phyloP scores from a whole-genome alignment of 2,888 invertebrate species.

The Arrhopalites spinosus region DNA sequence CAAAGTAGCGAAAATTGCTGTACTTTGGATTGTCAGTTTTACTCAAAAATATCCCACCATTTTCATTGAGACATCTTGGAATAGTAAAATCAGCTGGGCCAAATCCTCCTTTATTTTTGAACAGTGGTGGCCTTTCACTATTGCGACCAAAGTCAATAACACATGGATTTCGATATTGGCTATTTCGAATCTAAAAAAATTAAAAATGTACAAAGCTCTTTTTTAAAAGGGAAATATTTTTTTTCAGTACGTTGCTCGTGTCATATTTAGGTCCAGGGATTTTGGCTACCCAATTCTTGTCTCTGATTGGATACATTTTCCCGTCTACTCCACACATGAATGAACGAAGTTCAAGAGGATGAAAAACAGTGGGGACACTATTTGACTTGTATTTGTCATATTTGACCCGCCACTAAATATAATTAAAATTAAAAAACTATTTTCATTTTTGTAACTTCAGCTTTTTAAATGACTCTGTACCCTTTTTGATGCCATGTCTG shows the following conservation, averaged over 20 bases:
- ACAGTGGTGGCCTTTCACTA: conserved; percentile 38
- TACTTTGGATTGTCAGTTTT: conserved; percentile 36
- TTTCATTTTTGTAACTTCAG: no score
- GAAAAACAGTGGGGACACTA: conserved; percentile 44
- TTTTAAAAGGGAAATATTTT: neutral
- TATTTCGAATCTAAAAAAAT: conserved; percentile 43
- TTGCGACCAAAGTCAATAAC: conserved; percentile 39
- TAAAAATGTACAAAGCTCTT: neutral
- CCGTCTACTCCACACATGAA: conserved; percentile 50
- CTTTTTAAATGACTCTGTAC: no score
- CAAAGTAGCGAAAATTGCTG: conserved; percentile 48
- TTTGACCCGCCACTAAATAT: conserved; percentile 42
- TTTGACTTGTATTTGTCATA: conserved; percentile 49
- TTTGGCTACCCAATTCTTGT: conserved; percentile 34
- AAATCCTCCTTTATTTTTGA: conserved; percentile 38
- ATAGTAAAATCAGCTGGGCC: conserved; percentile 48
- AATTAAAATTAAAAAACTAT: neutral
- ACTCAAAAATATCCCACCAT: conserved; percentile 46
- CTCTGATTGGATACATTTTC: conserved; percentile 49
- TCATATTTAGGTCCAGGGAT: conserved; percentile 50
- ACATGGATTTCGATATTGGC: conserved; percentile 38
- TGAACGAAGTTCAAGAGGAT: conserved; percentile 48
- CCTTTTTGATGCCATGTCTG: conserved; percentile 40
- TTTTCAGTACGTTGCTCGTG: conserved; percentile 45
- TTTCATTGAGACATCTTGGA: conserved; percentile 23